These are phyloP conservation scores for Scrobipalpa atriplicella DNA, from an alignment of 2,888 invertebrate genomes.

Conservation along the genomic window DNA sequence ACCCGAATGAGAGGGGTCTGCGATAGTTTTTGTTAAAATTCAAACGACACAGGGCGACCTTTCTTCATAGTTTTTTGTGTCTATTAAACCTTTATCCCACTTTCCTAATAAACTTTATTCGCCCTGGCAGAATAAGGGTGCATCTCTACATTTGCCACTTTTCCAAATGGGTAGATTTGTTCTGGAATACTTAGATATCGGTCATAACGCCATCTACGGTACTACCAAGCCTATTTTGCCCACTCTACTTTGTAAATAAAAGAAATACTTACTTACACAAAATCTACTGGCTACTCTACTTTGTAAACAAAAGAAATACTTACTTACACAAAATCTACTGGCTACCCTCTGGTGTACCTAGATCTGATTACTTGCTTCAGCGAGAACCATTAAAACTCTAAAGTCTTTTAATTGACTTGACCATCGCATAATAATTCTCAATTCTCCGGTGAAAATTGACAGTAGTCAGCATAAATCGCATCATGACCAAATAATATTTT, in stretches of 20 bases:
- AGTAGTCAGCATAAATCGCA: not conserved
- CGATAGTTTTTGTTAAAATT: conserved; percentile 68
- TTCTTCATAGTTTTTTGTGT: conserved; percentile 72
- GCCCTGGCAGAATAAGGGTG: conserved; percentile 51
- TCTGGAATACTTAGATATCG: not conserved
- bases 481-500: conserved; percentile 33
- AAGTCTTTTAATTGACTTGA: too few species aligned
- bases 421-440: too few species aligned
- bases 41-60: conserved; percentile 74
- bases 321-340: too few species aligned
- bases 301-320: too few species aligned
- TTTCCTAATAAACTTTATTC: conserved; percentile 80
- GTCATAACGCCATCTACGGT: not conserved
- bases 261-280: too few species aligned
- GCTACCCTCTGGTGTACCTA: too few species aligned
- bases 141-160: not conserved
- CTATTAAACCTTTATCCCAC: conserved; percentile 71
- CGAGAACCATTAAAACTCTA: too few species aligned
- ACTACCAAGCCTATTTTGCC: too few species aligned
- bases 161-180: not conserved
- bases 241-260: too few species aligned
- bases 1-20: conserved; percentile 73
- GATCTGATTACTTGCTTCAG: too few species aligned
- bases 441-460: too few species aligned
- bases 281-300: too few species aligned